phyloP scores from a whole-genome alignment of 2,888 invertebrate species.

The Eristalis intricaria region DNA sequence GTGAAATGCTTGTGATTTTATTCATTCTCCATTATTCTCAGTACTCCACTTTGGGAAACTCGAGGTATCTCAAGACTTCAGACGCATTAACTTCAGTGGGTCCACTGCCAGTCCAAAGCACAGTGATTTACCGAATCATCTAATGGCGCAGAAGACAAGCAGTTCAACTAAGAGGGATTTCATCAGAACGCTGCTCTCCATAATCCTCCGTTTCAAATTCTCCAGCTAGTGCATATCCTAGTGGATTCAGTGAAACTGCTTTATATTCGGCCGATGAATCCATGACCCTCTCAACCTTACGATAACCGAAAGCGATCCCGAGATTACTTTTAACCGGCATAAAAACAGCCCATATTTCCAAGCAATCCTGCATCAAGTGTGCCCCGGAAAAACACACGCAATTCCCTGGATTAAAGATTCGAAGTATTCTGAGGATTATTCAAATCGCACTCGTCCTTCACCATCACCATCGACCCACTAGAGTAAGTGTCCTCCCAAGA shows the following conservation, averaged over 20 bases:
- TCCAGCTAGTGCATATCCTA: neutral
- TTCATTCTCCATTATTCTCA: too few relatives aligned
- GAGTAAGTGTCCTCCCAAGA: neutral
- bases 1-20: too few relatives aligned
- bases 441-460: neutral
- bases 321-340: too few relatives aligned
- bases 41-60: too few relatives aligned
- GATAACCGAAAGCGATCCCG: neutral
- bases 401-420: neutral
- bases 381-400: neutral
- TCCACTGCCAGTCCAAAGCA: too few relatives aligned
- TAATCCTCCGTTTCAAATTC: neutral
- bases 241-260: neutral
- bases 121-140: too few relatives aligned
- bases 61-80: too few relatives aligned
- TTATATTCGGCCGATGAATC: too few relatives aligned
- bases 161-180: neutral
- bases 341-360: neutral
- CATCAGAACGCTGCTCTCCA: neutral
- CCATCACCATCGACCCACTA: too few relatives aligned
- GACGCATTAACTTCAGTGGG: too few relatives aligned
- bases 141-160: too few relatives aligned
- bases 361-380: neutral
- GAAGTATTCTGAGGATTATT: neutral
- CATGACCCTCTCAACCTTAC: neutral